A percentile compares a stretch with the other conserved stretches of the same genome.
These are phyloP conservation scores for Andrena cerasifolii DNA, from an alignment of 1,140 invertebrate species.

Conservation along the genomic window DNA sequence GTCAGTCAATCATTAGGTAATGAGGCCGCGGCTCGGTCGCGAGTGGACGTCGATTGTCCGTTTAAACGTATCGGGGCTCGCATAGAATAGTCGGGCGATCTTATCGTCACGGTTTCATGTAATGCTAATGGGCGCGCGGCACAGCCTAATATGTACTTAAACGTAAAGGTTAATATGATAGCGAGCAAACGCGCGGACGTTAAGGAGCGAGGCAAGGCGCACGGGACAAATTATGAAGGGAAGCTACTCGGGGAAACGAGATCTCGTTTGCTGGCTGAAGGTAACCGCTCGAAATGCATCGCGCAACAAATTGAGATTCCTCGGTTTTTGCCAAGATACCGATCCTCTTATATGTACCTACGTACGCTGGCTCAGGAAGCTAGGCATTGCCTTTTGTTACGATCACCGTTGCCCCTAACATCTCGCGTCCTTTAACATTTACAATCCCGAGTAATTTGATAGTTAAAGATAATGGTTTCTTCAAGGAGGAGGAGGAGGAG, in stretches of 20 bases:
- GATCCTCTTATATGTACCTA: neutral
- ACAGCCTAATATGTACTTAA: conserved; percentile 49
- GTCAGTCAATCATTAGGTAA: conserved; percentile 53
- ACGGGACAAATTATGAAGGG: conserved; percentile 50
- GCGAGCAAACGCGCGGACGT: conserved; percentile 41
- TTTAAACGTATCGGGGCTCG: conserved; percentile 28
- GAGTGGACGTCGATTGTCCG: conserved; percentile 38
- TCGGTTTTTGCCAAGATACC: neutral
- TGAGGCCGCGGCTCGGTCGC: conserved; percentile 26
- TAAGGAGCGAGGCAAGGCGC: conserved; percentile 27
- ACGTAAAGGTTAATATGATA: conserved; percentile 54
- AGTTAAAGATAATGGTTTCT: no score
- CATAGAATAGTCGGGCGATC: conserved; percentile 27
- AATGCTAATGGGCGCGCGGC: conserved; percentile 47
- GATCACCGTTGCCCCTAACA: no score
- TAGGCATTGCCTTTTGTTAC: no score
- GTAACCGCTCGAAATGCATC: neutral
- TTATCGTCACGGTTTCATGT: conserved; percentile 48
- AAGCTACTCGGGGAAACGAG: conserved; percentile 23
- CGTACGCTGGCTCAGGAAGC: no score
- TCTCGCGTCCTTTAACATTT: no score
- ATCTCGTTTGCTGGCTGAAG: conserved; percentile 35
- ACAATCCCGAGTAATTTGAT: no score
- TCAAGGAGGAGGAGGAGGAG: no score
- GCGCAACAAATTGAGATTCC: conserved; percentile 8